Conservation (phyloP, 2,797 vertebrate species). For the Sardinella longiceps region DNA sequence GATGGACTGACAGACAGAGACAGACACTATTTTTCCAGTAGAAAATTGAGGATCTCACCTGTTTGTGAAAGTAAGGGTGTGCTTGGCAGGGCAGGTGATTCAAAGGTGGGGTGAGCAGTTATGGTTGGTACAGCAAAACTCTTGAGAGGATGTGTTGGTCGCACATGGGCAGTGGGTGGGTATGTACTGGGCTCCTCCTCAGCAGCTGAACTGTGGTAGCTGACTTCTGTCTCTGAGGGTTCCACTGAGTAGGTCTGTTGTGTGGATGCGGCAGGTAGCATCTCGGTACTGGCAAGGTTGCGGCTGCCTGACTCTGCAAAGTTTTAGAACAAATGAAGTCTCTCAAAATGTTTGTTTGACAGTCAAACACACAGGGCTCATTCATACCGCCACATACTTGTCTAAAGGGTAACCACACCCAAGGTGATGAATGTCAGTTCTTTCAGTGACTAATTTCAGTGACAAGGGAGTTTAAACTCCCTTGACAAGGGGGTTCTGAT, state of each 20-base stretch:
- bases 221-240: slow-evolving; percentile 83
- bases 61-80: slow-evolving; percentile 89
- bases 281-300: slow-evolving; percentile 90
- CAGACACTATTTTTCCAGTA: too few relatives aligned
- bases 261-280: slow-evolving; percentile 80
- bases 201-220: slow-evolving; percentile 82
- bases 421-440: background rate
- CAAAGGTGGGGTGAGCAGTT: slow-evolving; percentile 77
- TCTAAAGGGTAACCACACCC: background rate
- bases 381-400: background rate
- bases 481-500: too few relatives aligned
- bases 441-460: background rate
- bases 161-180: slow-evolving; percentile 80
- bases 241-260: slow-evolving; percentile 85
- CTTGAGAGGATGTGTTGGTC: slow-evolving; percentile 92
- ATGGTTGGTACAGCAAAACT: slow-evolving; percentile 93
- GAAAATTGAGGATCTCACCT: slow-evolving; percentile 68
- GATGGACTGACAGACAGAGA: too few relatives aligned
- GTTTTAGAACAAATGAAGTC: background rate
- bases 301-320: slow-evolving; percentile 85
- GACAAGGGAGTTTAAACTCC: too few relatives aligned
- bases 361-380: background rate
- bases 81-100: slow-evolving; percentile 87
- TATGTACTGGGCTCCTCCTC: slow-evolving; percentile 88
- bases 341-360: background rate